Base-by-base conservation (phyloP, 2,888 invertebrate genomes). In the Saturnia pavonia region DNA sequence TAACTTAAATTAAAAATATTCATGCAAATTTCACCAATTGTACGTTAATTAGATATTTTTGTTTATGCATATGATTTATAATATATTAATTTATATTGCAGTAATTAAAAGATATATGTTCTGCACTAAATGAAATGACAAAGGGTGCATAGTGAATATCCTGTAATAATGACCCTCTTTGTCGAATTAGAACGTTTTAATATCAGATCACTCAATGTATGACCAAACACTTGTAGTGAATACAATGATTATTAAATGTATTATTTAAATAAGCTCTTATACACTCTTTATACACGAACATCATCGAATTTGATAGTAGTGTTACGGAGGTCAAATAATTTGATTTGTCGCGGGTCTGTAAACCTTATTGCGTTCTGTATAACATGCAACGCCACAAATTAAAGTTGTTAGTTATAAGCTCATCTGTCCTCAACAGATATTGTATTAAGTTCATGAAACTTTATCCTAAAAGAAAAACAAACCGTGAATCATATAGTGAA, bases 331-430 rank as follows among this genome's bases (percentile, higher is more conserved):
- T 65, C 40, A 65, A 65, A 65, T 65, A 40, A 65, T 65, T 65
- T 65, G 40, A 40, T 65, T 65, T 40, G 65, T 65, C 19, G 40
- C 40, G 19, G 65, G 6, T 60, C 40, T 40, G 40, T 40, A 19
- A 40, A 25, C 40, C 65, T 40, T 19, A 40, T 65, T 65, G 40
- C 34, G 40, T 70, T 63, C 69, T 54, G 16, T 34, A 71, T 60
- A 69, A 72, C 69, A 69, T 70, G 63, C 67, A 40, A 69, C 27
- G 60, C 12, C 27, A 60, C 57, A 27, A 60, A 16, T 60, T 40
- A 9, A 40, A n/a, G 3, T 40, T 40, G 40, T 40, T 6, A 19
- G 6, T 48, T 48, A 19, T 48, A 48, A n/a, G 4, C 19, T 2
- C 1, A 48, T 19, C 6, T 0, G 48, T 48, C 19, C 0, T n/a